Evolutionary conservation across 1,140 invertebrate genomes (phyloP).

Genomic region (Brachionus paranguensis): DNA sequence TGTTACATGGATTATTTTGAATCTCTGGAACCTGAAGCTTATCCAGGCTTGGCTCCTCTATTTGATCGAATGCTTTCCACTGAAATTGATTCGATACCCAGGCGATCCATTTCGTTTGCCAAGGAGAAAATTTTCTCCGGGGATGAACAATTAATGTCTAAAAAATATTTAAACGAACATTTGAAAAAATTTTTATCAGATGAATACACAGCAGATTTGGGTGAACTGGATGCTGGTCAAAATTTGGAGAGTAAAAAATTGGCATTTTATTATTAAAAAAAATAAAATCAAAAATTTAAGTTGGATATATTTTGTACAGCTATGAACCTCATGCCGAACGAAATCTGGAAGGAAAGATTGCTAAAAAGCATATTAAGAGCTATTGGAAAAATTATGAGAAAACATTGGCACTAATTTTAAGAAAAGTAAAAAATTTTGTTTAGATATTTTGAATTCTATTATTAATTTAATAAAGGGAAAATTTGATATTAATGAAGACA

Average conservation of each 20-base stretch:
- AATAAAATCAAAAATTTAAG: background rate
- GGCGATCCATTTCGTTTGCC: slow-evolving; percentile 3
- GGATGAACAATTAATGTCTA: slow-evolving; percentile 25
- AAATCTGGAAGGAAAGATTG: slow-evolving; percentile 10
- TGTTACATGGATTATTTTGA: slow-evolving; percentile 31
- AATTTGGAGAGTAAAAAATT: background rate
- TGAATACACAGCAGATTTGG: background rate
- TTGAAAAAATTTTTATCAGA: background rate
- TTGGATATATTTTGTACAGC: background rate
- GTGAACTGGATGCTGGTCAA: background rate
- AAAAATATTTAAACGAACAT: slow-evolving; percentile 11
- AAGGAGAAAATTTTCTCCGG: slow-evolving; percentile 25
- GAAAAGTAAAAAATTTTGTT: background rate
- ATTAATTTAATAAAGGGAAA: background rate
- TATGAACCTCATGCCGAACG: background rate
- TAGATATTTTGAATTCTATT: no score
- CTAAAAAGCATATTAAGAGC: slow-evolving; percentile 7
- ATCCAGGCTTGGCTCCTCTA: background rate
- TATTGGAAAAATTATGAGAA: slow-evolving; percentile 16
- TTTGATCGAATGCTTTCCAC: background rate
- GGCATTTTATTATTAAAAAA: background rate
- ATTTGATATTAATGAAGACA: background rate
- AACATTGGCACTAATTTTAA: background rate
- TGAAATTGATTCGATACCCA: slow-evolving; percentile 7
- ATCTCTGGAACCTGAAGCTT: background rate